These are phyloP conservation scores for Promerops cafer DNA, from an alignment of 2,113 vertebrate genomes.

Conservation along the genomic window DNA sequence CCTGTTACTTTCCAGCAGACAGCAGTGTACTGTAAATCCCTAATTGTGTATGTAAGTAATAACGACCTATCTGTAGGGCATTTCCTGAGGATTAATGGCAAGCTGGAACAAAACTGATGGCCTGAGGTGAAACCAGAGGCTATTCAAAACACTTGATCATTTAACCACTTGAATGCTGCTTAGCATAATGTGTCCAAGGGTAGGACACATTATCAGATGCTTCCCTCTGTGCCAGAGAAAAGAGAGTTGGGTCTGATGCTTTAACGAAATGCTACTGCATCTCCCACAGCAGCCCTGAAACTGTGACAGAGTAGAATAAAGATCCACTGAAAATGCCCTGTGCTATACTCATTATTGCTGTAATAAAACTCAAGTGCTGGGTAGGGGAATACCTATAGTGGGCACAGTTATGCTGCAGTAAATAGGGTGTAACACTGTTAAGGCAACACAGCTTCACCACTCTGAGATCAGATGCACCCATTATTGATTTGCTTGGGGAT, in stretches of 20 bases:
- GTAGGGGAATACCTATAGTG: neutral
- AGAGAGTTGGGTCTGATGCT: neutral
- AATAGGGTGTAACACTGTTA: neutral
- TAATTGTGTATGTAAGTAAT: neutral
- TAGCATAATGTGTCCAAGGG: neutral
- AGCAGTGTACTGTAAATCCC: neutral
- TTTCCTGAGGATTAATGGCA: neutral
- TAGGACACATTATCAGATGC: neutral
- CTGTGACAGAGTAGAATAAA: neutral
- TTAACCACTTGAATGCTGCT: slow-evolving; percentile 3
- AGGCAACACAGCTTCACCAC: neutral
- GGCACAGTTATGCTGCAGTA: neutral
- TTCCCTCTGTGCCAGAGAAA: neutral
- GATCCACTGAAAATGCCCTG: neutral
- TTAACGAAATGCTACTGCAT: neutral
- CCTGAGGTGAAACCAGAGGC: neutral
- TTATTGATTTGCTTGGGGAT: neutral
- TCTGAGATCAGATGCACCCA: neutral
- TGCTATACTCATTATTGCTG: neutral
- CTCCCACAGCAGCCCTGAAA: neutral
- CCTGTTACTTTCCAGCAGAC: neutral
- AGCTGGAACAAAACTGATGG: neutral
- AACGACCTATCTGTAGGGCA: neutral
- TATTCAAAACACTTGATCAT: neutral
- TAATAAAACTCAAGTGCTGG: neutral